Conservation (phyloP, 1,140 invertebrate species). For the Drosophila cardini region DNA sequence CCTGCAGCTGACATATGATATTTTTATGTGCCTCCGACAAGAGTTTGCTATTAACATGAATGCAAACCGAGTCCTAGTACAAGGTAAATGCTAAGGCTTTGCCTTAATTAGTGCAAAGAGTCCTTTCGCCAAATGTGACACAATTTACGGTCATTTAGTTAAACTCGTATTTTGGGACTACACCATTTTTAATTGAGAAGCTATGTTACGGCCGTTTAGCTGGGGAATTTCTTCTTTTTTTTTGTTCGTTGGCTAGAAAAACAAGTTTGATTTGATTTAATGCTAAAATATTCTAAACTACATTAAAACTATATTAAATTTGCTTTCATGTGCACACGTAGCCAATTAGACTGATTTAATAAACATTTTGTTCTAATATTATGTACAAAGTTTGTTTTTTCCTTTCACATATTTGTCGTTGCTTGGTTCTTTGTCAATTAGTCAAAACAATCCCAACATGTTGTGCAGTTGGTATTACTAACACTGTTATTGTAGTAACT, state of each 20-base stretch:
- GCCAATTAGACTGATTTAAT: not conserved
- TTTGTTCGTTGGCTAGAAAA: not conserved
- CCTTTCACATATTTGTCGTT: conserved; percentile 37
- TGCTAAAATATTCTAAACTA: no score
- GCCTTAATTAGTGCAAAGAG: conserved; percentile 73
- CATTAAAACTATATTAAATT: conserved; percentile 9
- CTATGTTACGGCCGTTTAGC: conserved; percentile 19
- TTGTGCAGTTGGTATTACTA: conserved; percentile 49
- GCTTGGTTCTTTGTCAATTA: conserved; percentile 62
- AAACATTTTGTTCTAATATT: not conserved
- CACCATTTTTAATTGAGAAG: conserved; percentile 26
- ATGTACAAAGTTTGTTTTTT: conserved; percentile 34
- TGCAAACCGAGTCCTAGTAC: conserved; percentile 39
- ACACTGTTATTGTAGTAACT: not conserved
- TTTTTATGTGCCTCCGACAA: conserved; percentile 74
- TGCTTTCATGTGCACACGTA: conserved; percentile 1
- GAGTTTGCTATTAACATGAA: conserved; percentile 68
- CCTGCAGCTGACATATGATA: conserved; percentile 79
- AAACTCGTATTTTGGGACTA: not conserved
- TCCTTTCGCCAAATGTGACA: conserved; percentile 58
- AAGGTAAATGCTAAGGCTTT: conserved; percentile 81
- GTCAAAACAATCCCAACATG: conserved; percentile 65
- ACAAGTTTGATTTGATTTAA: not conserved
- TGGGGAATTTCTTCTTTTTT: not conserved
- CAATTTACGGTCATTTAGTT: conserved; percentile 50